Evolutionary conservation across 2,113 vertebrate genomes (phyloP).

Genomic region (Clarias magur): DNA sequence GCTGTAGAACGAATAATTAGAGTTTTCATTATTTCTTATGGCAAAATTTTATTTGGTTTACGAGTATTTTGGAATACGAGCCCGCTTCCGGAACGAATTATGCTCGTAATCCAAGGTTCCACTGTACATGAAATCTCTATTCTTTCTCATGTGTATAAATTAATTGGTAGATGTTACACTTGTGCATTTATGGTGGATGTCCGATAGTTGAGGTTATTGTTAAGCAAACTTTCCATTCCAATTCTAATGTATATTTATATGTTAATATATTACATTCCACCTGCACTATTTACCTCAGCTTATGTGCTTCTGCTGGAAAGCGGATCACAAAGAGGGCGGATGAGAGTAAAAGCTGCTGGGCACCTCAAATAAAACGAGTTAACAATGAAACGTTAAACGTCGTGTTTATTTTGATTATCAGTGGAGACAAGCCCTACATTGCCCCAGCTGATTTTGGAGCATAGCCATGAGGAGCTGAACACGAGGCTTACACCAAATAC

Average conservation of each 20-base stretch:
- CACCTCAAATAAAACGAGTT: no score
- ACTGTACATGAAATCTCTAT: background rate
- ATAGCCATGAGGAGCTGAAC: conserved; percentile 82
- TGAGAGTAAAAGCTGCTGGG: background rate
- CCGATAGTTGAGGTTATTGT: background rate
- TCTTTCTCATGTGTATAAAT: background rate
- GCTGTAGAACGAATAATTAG: no score
- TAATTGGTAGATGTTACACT: background rate
- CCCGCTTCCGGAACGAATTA: no score
- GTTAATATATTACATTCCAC: background rate
- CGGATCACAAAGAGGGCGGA: no score
- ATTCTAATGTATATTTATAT: background rate
- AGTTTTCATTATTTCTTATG: no score
- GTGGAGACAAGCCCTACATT: conserved; percentile 94
- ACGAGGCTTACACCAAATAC: conserved; percentile 75
- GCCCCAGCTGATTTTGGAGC: conserved; percentile 88
- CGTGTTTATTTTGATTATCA: background rate
- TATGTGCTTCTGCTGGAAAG: no score
- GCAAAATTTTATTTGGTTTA: no score
- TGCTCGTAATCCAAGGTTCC: no score
- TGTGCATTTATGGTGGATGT: background rate
- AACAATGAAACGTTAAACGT: no score
- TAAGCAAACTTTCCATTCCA: no score
- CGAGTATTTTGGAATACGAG: no score
- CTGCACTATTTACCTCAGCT: no score